Evolutionary conservation across 2,888 invertebrate genomes (phyloP), one percentile per base, ranked within the genome.

Genomic region (Agonopterix arenella): DNA sequence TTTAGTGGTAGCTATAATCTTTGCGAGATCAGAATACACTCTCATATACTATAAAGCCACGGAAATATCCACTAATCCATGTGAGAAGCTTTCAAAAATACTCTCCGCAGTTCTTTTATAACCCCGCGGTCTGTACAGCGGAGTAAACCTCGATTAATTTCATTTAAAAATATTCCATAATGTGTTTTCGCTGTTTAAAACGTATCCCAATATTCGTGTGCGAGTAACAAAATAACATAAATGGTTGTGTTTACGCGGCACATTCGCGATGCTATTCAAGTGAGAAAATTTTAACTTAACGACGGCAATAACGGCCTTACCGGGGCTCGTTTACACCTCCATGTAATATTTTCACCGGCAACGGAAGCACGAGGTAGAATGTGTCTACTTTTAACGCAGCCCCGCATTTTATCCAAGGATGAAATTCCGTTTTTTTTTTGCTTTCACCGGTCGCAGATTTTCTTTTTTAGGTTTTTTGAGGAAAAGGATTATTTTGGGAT

Each of bases 201-300:
- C 71, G 68, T 64, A 67, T 68, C 64, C 66, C 70, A 66, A 76
- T 75, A 73, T 68, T 68, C 62, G 66, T 67, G 67, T 66, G 73
- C 72, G 73, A 79, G 79, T 75, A 78, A 72, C 73, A 75, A 73
- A 79, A 80, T 75, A 79, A 72, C 73, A 75, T 72, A 75, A 80
- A 79, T 68, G 72, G 62, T 58, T 58, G 70, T 76, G 77, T 80
- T 80, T 79, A 80, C 75, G 68, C 66, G 60, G 70, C 70, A 68
- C 73, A 72, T 76, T 76, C 68, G 28, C 72, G 70, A 63, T 65
- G 72, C 76, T 73, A 78, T 79, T 75, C 73, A 76, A 68, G 68
- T 70, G 74, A 73, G 80, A 79, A 77, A 80, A 74, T 80, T 82
- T 82, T 75, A 79, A 79, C 73, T 79, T 80, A 80, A 82, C 80